These are phyloP conservation scores for Tor tambroides DNA, from an alignment of 2,113 vertebrate species.

Conservation along the genomic window DNA sequence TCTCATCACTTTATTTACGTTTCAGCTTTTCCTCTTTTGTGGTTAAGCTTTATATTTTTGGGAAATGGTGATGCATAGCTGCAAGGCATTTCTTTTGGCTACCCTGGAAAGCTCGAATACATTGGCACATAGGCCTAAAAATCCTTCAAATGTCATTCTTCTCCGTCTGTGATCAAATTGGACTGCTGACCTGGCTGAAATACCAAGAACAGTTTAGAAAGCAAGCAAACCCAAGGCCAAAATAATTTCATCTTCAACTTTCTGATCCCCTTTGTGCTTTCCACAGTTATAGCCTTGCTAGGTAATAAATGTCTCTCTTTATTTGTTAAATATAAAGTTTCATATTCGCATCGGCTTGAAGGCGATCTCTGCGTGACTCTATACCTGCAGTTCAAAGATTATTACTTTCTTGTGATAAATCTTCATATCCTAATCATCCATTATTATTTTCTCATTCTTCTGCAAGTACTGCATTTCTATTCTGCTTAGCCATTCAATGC, in stretches of 20 bases:
- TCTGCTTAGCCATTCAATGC: not conserved
- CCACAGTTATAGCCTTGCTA: not conserved
- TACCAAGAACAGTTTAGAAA: conserved; percentile 17
- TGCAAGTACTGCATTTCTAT: conserved; percentile 26
- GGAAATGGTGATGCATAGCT: conserved; percentile 48
- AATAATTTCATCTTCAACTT: conserved; percentile 11
- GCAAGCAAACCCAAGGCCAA: conserved; percentile 44
- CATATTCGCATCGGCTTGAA: not conserved
- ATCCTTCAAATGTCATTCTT: conserved; percentile 34
- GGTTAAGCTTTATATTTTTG: conserved; percentile 35
- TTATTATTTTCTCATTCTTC: conserved; percentile 35
- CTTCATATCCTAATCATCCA: conserved; percentile 15
- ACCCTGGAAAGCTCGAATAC: not conserved
- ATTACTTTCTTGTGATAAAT: conserved; percentile 23
- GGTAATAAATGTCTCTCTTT: conserved; percentile 29
- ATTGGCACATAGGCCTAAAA: conserved; percentile 11
- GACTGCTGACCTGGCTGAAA: conserved; percentile 25
- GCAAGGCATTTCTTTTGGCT: conserved; percentile 52
- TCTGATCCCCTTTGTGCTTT: conserved; percentile 18
- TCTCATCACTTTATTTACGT: conserved; percentile 65
- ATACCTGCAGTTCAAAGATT: conserved; percentile 1
- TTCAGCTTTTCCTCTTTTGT: conserved; percentile 53
- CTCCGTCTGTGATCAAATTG: not conserved
- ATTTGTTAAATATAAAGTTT: conserved; percentile 46
- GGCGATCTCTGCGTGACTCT: not conserved